Evolutionary conservation across 2,113 vertebrate species (phyloP).

Genomic region (Crypturellus undulatus): DNA sequence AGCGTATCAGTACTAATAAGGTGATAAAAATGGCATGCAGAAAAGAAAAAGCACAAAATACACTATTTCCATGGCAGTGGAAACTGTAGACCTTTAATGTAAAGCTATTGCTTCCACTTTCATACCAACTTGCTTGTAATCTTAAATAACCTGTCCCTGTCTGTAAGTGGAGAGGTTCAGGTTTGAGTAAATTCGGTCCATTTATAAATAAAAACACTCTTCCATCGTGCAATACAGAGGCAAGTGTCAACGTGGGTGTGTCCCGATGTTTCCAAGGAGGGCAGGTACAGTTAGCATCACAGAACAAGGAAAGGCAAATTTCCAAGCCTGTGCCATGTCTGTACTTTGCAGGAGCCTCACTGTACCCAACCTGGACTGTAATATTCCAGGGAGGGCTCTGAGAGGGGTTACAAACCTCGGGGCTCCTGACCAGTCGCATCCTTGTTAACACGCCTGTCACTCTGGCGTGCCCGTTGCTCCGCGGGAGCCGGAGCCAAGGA

Average conservation of each 20-base stretch:
- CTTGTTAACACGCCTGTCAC: neutral
- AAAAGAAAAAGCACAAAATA: neutral
- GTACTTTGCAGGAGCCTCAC: neutral
- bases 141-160: neutral
- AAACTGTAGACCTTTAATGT: neutral
- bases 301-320: neutral
- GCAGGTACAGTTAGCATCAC: neutral
- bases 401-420: rapidly evolving
- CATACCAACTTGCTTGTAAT: neutral
- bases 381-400: neutral
- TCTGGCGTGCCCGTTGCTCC: neutral
- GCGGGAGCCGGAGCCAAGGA: neutral
- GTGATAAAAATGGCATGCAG: neutral
- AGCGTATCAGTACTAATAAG: neutral
- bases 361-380: neutral
- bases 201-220: neutral
- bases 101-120: neutral
- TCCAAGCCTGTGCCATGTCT: neutral
- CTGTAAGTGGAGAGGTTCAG: neutral
- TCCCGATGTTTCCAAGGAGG: neutral
- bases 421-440: neutral
- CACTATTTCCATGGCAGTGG: neutral
- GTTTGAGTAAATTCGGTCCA: neutral
- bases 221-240: neutral
- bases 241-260: rapidly evolving